Evolutionary conservation across 2,888 invertebrate species (phyloP).

Genomic region (Sisyra terminalis): DNA sequence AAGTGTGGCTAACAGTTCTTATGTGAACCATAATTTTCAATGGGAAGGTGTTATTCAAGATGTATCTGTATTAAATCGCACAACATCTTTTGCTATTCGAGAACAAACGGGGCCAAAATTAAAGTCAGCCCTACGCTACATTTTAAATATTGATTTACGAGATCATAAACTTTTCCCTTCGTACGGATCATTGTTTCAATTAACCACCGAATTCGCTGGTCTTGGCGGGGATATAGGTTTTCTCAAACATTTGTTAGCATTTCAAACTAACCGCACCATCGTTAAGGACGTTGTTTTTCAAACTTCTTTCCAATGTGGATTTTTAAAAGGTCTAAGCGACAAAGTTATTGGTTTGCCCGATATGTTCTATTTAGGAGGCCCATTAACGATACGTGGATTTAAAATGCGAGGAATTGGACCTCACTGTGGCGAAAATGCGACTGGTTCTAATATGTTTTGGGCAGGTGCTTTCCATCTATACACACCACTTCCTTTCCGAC

Average conservation of each 20-base stretch:
- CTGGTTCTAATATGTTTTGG: constrained; percentile 72
- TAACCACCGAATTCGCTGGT: constrained; percentile 71
- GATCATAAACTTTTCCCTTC: constrained; percentile 70
- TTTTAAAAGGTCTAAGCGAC: constrained; percentile 45
- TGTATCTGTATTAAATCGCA: constrained; percentile 51
- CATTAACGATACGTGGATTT: constrained; percentile 78
- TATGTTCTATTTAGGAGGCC: constrained; percentile 78
- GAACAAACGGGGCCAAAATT: constrained; percentile 81
- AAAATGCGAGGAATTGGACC: constrained; percentile 76
- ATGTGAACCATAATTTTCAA: constrained; percentile 70
- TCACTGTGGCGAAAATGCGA: constrained; percentile 54
- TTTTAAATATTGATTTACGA: constrained; percentile 59
- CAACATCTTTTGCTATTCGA: constrained; percentile 66
- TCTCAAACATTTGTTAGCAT: constrained; percentile 60
- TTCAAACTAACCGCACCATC: constrained; percentile 53
- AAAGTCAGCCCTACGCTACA: constrained; percentile 75
- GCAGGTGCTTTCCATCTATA: constrained; percentile 73
- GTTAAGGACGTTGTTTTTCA: constrained; percentile 37
- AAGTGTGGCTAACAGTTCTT: constrained; percentile 34
- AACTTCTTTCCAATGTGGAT: constrained; percentile 41
- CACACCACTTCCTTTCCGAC: constrained; percentile 77
- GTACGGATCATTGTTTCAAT: constrained; percentile 50
- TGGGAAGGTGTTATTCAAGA: constrained; percentile 81
- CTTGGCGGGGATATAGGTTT: constrained; percentile 87
- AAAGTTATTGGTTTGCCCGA: constrained; percentile 47